These are phyloP conservation scores for Halichoeres trimaculatus DNA, from an alignment of 2,113 vertebrate species.

Conservation along the genomic window DNA sequence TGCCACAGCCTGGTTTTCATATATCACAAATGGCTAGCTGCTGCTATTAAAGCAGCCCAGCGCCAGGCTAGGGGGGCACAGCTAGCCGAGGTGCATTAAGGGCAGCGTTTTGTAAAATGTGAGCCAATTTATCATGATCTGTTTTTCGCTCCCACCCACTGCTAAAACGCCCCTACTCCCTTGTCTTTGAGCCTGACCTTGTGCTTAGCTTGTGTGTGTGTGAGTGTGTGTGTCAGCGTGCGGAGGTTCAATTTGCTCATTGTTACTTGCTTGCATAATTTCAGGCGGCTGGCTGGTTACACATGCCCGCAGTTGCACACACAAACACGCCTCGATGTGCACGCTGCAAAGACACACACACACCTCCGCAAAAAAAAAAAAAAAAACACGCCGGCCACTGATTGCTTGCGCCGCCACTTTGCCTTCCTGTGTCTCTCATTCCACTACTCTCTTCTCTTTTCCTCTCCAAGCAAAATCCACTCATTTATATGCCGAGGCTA, in stretches of 20 bases:
- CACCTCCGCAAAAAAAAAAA: constrained; percentile 61
- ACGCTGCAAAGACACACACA: constrained; percentile 26
- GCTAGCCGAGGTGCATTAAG: constrained; percentile 88
- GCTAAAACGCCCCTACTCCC: constrained; percentile 83
- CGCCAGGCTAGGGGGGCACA: constrained; percentile 69
- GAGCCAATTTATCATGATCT: constrained; percentile 97
- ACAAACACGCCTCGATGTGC: constrained; percentile 44
- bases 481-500: constrained; percentile 93
- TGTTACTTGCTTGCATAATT: constrained; percentile 96
- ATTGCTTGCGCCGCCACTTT: constrained; percentile 76
- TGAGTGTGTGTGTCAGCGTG: constrained; percentile 36
- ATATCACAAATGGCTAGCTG: constrained; percentile 90
- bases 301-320: constrained; percentile 43
- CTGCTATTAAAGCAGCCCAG: constrained; percentile 77
- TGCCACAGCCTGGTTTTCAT: constrained; percentile 93
- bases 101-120: constrained; percentile 94
- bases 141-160: constrained; percentile 90
- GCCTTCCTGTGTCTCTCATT: constrained; percentile 65
- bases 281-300: constrained; percentile 77
- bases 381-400: constrained; percentile 67
- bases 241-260: constrained; percentile 93
- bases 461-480: constrained; percentile 85
- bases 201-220: constrained; percentile 72
- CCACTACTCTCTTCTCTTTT: constrained; percentile 56
- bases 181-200: constrained; percentile 96